Evolutionary conservation across 1,140 invertebrate genomes (phyloP), one percentile per base, ranked within the genome.

Genomic region (Hirudo medicinalis): DNA sequence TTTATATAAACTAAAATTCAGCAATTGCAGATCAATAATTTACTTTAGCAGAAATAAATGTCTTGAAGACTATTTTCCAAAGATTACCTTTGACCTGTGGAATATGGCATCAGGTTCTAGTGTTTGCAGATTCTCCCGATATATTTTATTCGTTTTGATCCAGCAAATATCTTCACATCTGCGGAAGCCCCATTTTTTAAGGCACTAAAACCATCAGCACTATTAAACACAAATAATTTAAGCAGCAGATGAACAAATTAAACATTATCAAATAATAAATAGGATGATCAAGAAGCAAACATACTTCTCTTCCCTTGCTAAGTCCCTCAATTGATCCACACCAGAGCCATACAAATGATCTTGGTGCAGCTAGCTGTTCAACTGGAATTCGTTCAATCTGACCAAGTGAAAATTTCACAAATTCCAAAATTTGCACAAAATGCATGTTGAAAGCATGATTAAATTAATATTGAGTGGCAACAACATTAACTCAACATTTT

Each of bases 131-230:
- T 80, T 77, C 32, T 76, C 75, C 32, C 79, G 79, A 66, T 79
- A 78, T 67, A 92, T 91, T 19, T 92, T 91, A 80, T 98, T 98
- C 0, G 94, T 97, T 75, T 94, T 89, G 73, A 98, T 97, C 95
- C 95, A 98, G 79, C 94, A 97, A 76, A 98, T 98, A 79, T 98
- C 94, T 83, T 98, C 94, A 84, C 94, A 99, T 72, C 94, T 86
- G 70, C 94, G 86, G 80, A 97, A 98, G 1, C 94, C 94, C 94
- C 94, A 98, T 79, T 93, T 92, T 70, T 93, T 88, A 22, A 97
- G 83, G 83, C 95, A 98, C 79, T 93, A 88, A 20, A 67, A 73
- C 63, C 54, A 72, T 57, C 55, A 55, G 19, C 15, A 49, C 27
- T 17, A 5, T 69, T 68, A 25, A 2, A n/a, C 2, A n/a, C 60